These are phyloP conservation scores for Leptinotarsa rubiginosa DNA, from an alignment of 2,888 invertebrate species.

Conservation along the genomic window DNA sequence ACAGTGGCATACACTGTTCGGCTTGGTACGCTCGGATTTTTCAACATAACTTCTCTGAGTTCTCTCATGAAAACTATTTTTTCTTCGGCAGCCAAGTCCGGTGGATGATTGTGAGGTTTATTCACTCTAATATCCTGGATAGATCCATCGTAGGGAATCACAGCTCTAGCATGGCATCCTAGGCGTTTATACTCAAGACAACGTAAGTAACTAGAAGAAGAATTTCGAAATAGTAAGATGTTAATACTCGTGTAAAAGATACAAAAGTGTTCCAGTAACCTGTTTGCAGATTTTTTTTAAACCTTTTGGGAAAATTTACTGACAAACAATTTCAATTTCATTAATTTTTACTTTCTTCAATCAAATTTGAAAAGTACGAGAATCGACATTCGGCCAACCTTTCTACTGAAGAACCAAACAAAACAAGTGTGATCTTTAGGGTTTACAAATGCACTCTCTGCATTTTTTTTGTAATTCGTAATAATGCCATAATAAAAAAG, in stretches of 20 bases:
- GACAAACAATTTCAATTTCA: too few species aligned
- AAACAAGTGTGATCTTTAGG: too few species aligned
- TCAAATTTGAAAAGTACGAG: too few species aligned
- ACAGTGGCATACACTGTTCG: conserved; percentile 59
- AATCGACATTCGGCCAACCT: too few species aligned
- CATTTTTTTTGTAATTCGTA: too few species aligned
- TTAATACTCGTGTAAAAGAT: background rate
- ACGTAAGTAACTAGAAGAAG: conserved; percentile 58
- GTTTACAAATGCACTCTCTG: too few species aligned
- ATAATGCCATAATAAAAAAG: background rate
- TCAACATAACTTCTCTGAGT: conserved; percentile 59
- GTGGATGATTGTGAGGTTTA: conserved; percentile 63
- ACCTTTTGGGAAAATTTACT: too few species aligned
- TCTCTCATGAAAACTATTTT: conserved; percentile 63
- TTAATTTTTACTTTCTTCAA: too few species aligned
- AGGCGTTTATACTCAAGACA: conserved; percentile 63
- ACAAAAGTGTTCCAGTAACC: background rate
- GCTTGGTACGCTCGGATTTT: conserved; percentile 55
- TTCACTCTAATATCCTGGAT: conserved; percentile 62
- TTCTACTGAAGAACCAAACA: too few species aligned
- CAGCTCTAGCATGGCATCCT: conserved; percentile 63
- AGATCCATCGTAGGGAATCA: conserved; percentile 61
- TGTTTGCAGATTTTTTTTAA: background rate
- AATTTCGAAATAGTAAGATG: background rate
- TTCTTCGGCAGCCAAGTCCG: conserved; percentile 63